Conservation (phyloP, 2,797 vertebrate genomes). For the Sebastolobus altivelis region DNA sequence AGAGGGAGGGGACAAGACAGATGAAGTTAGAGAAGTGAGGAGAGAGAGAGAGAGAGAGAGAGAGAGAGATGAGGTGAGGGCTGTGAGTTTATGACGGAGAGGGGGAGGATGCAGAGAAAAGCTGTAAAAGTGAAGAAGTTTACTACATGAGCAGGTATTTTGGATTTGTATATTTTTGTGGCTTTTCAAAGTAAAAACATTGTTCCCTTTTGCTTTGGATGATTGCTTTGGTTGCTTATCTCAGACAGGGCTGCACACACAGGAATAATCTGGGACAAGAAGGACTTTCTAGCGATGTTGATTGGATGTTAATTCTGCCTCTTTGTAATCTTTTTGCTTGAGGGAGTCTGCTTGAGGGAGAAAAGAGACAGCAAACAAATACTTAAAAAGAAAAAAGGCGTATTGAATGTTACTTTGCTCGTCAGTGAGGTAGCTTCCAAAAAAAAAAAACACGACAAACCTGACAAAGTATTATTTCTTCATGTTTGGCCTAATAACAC, state of each 20-base stretch:
- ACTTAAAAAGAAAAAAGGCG: conserved; percentile 1
- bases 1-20: background rate
- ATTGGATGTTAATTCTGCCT: conserved; percentile 45
- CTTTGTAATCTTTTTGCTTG: conserved; percentile 36
- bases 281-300: conserved; percentile 25
- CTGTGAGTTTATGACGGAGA: background rate
- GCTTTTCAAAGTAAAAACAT: conserved; percentile 14
- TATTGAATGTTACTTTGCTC: conserved; percentile 8
- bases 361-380: conserved; percentile 26
- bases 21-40: conserved; percentile 22
- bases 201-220: conserved; percentile 29
- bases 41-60: background rate
- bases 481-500: conserved; percentile 19
- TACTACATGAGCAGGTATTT: conserved; percentile 2
- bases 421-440: background rate
- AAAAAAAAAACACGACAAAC: background rate
- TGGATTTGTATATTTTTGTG: conserved; percentile 16
- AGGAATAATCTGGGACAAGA: conserved; percentile 44
- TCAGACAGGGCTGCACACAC: conserved; percentile 26
- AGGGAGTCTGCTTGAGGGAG: conserved; percentile 5
- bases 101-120: background rate
- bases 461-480: background rate
- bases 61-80: background rate
- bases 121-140: background rate
- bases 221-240: conserved; percentile 30